Percentiles rank a stretch among this genome's conserved stretches.
Conservation (phyloP, 2,113 vertebrate species). For the Oryzias woworae region DNA sequence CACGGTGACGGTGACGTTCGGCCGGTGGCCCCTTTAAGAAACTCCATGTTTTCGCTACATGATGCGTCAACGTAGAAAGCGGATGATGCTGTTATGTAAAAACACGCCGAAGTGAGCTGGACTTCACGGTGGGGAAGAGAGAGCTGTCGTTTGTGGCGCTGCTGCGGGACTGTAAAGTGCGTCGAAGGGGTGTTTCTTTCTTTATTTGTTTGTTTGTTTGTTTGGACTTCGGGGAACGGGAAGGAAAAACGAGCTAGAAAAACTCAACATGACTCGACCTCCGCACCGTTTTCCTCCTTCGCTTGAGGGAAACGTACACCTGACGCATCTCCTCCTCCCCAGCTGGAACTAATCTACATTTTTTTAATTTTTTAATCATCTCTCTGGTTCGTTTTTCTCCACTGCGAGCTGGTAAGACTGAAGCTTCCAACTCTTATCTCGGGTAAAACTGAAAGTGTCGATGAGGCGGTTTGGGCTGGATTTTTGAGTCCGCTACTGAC, state of each 20-base stretch:
- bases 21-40: constrained; percentile 81
- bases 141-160: neutral
- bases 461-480: constrained; percentile 31
- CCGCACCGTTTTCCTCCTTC: constrained; percentile 60
- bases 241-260: neutral
- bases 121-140: constrained; percentile 47
- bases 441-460: constrained; percentile 59
- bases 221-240: constrained; percentile 33
- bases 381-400: neutral
- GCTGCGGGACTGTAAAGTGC: neutral
- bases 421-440: constrained; percentile 28
- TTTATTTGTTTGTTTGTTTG: too few species aligned
- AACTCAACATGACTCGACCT: constrained; percentile 63
- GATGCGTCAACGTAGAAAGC: constrained; percentile 82
- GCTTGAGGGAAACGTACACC: constrained; percentile 61
- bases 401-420: constrained; percentile 32
- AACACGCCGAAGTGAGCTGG: constrained; percentile 69
- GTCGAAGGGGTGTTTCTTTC: neutral
- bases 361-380: neutral
- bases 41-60: constrained; percentile 83
- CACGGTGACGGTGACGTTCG: constrained; percentile 66
- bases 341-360: constrained; percentile 32
- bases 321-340: constrained; percentile 55
- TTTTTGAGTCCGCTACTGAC: constrained; percentile 10
- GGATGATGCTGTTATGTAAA: constrained; percentile 84